Conservation (phyloP, 2,888 invertebrate genomes). For the Microctonus aethiopoides region DNA sequence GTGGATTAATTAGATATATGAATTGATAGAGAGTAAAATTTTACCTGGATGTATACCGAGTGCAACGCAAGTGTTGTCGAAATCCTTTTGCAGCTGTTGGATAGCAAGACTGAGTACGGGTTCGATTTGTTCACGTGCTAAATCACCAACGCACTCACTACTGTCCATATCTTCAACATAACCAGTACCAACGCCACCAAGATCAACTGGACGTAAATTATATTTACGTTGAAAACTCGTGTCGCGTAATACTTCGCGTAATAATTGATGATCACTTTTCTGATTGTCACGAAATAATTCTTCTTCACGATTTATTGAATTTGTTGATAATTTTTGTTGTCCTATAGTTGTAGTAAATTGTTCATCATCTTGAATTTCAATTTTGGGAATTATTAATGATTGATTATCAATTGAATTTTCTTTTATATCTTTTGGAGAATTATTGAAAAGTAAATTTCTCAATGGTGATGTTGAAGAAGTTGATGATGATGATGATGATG, state of each 20-base stretch:
- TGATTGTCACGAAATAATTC: slow-evolving; percentile 52
- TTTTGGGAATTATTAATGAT: slow-evolving; percentile 38
- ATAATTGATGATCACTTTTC: slow-evolving; percentile 75
- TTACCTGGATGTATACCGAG: slow-evolving; percentile 90
- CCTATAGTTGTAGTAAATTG: slow-evolving; percentile 40
- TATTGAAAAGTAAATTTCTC: slow-evolving; percentile 58
- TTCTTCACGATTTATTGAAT: slow-evolving; percentile 49
- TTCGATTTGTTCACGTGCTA: slow-evolving; percentile 82
- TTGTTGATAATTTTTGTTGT: slow-evolving; percentile 8
- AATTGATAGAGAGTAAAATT: slow-evolving; percentile 54
- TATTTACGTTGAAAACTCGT: slow-evolving; percentile 87
- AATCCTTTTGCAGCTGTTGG: slow-evolving; percentile 87
- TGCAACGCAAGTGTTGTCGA: slow-evolving; percentile 84
- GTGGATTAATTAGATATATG: not conserved
- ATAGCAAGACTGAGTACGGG: slow-evolving; percentile 86
- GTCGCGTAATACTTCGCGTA: slow-evolving; percentile 85
- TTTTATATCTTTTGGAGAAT: slow-evolving; percentile 36
- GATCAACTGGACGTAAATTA: slow-evolving; percentile 83
- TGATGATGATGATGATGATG: slow-evolving; percentile 29
- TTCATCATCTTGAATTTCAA: slow-evolving; percentile 67
- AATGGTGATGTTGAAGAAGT: slow-evolving; percentile 43
- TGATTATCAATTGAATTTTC: slow-evolving; percentile 41
- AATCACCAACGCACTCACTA: slow-evolving; percentile 71
- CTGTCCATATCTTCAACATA: slow-evolving; percentile 74
- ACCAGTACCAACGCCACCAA: slow-evolving; percentile 70